phyloP scores from a whole-genome alignment of 2,113 vertebrate species.

The Lepus europaeus region DNA sequence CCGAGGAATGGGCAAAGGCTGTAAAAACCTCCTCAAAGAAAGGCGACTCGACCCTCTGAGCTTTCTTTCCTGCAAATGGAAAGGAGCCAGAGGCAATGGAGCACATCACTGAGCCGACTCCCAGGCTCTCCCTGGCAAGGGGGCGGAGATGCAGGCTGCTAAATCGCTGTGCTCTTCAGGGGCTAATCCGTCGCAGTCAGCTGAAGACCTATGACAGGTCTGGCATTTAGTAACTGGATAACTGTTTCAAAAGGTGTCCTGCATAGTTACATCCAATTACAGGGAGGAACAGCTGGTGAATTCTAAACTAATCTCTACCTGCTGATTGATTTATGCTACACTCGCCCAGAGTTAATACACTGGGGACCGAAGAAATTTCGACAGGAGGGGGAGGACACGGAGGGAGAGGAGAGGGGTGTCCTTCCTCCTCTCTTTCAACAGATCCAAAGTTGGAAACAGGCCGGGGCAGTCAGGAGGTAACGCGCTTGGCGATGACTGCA shows the following conservation, averaged over 20 bases:
- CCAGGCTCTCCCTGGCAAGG: constrained; percentile 61
- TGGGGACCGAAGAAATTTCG: constrained; percentile 81
- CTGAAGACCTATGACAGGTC: constrained; percentile 84
- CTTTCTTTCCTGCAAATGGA: constrained; percentile 9
- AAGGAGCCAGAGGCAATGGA: constrained; percentile 46
- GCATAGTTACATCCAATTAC: constrained; percentile 86
- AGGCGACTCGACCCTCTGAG: background rate
- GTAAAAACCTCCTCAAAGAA: background rate
- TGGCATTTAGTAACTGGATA: constrained; percentile 86
- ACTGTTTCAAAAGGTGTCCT: constrained; percentile 86
- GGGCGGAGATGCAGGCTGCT: constrained; percentile 63
- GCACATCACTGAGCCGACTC: constrained; percentile 58
- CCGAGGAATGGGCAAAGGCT: background rate
- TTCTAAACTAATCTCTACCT: constrained; percentile 86
- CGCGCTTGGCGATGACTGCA: background rate
- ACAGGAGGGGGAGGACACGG: constrained; percentile 49
- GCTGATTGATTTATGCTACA: constrained; percentile 84
- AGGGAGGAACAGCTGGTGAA: constrained; percentile 85
- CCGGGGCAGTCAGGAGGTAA: background rate
- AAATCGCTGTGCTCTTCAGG: constrained; percentile 80
- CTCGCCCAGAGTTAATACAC: constrained; percentile 80
- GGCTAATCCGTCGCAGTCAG: constrained; percentile 84
- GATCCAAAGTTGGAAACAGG: constrained; percentile 57
- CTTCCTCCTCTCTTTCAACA: constrained; percentile 71
- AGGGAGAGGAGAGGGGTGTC: constrained; percentile 63